phyloP scores from a whole-genome alignment of 2,888 invertebrate genomes.

The Thyatira batis region DNA sequence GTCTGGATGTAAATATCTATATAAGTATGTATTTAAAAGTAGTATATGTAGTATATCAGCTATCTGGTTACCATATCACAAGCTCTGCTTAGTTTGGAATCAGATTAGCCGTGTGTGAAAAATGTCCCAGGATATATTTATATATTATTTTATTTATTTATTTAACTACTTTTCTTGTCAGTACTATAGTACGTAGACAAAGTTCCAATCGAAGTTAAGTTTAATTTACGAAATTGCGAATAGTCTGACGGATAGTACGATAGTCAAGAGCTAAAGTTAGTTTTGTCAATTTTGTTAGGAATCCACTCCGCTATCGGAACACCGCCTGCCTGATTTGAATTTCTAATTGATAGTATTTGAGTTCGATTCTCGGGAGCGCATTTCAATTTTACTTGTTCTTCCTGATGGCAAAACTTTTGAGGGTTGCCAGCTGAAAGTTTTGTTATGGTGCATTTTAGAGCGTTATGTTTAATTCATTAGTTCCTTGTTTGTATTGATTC shows the following conservation, averaged over 20 bases:
- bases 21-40: too few relatives aligned
- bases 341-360: constrained; percentile 9
- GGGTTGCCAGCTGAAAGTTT: background rate
- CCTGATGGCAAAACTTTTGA: background rate
- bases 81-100: too few relatives aligned
- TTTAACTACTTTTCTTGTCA: too few relatives aligned
- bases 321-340: constrained; percentile 7
- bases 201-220: constrained; percentile 7
- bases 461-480: background rate
- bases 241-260: background rate
- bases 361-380: constrained; percentile 3
- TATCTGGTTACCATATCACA: too few relatives aligned
- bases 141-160: too few relatives aligned
- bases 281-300: constrained; percentile 11
- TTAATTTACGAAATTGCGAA: constrained; percentile 2
- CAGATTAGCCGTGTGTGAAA: too few relatives aligned
- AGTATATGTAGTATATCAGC: too few relatives aligned
- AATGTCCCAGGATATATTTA: too few relatives aligned
- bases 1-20: too few relatives aligned
- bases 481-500: too few relatives aligned
- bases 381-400: constrained; percentile 4
- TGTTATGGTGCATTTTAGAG: background rate
- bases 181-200: too few relatives aligned
- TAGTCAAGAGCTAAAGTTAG: constrained; percentile 7
- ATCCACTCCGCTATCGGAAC: background rate